phyloP scores from a whole-genome alignment of 2,888 invertebrate species.

The Volucella bombylans region DNA sequence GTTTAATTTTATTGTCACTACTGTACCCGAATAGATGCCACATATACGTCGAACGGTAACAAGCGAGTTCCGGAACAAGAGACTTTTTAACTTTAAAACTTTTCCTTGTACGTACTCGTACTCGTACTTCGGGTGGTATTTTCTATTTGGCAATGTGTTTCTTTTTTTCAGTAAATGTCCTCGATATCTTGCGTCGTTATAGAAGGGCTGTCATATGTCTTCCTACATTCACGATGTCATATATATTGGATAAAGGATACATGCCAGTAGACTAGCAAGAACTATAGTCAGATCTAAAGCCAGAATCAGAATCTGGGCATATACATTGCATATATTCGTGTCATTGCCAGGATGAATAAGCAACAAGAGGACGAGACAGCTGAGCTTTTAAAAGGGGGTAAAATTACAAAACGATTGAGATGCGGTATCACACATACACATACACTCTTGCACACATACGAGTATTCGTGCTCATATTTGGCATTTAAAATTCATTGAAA shows the following conservation, averaged over 20 bases:
- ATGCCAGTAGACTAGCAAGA: slow-evolving; percentile 57
- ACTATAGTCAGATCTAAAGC: too few relatives aligned
- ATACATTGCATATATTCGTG: slow-evolving; percentile 15
- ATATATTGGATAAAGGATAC: slow-evolving; percentile 61
- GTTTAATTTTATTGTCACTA: slow-evolving; percentile 60
- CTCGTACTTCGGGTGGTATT: too few relatives aligned
- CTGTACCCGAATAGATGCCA: neutral
- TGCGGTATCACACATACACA: slow-evolving; percentile 28
- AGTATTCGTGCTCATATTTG: too few relatives aligned
- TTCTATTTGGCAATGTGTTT: neutral
- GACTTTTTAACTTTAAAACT: slow-evolving; percentile 56
- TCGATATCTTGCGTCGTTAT: slow-evolving; percentile 50
- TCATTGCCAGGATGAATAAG: slow-evolving; percentile 28
- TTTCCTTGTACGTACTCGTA: slow-evolving; percentile 24
- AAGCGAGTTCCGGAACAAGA: neutral
- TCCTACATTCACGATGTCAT: slow-evolving; percentile 51
- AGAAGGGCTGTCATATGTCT: slow-evolving; percentile 49
- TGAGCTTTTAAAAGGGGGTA: slow-evolving; percentile 54
- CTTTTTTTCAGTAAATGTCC: slow-evolving; percentile 10
- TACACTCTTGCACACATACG: neutral
- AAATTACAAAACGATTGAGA: slow-evolving; percentile 69
- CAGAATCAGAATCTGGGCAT: too few relatives aligned
- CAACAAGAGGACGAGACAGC: slow-evolving; percentile 52
- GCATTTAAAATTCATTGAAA: slow-evolving; percentile 75
- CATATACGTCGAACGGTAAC: neutral